Evolutionary conservation across 1,140 invertebrate species (phyloP), one percentile per base, ranked within the genome.

Genomic region (Anoplophora glabripennis): DNA sequence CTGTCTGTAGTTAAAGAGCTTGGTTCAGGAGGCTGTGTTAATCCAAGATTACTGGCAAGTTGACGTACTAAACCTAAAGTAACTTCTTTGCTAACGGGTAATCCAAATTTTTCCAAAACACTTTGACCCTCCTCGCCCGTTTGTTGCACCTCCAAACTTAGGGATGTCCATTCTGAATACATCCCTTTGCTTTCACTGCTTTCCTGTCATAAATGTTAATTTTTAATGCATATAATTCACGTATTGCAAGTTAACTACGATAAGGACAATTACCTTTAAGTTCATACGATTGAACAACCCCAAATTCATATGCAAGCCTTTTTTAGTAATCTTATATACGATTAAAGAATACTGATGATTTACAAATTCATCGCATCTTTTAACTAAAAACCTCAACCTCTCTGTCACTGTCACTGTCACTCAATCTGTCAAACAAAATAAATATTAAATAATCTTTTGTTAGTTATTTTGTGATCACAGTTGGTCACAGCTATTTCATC

Each of bases 161-260:
- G 75, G 21, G 89, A 91, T 59, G 87, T 88, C 89, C 89, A 92
- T 81, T 92, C 89, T 66, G 86, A 86, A 81, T 91, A 92, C 89
- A 92, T 92, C 66, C 84, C 85, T 77, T 84, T 84, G 72, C 73
- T 72, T 66, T 78, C 73, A 49, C 64, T 67, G 55, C 71, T 73
- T 59, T 79, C 79, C 82, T 84, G 57, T 28, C 48, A 57, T 11
- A 40, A 59, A 38, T 54, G n/a, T 17, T 55, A 34, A 54, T 14
- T 21, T 53, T 45, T 4, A 58, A 36, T 28, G 5, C 21, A 3
- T 28, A 28, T 5, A 28, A 28, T 3, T 47, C 37, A 38, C 42
- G 14, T 4, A 46, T 14, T 28, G 11, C 38, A 51, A 51, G 55
- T 51, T 36, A 33, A 64, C 46, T 33, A 7, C 11, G 12, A 51